These are phyloP conservation scores for Napeogenes inachia DNA, from an alignment of 2,888 invertebrate species.

Conservation along the genomic window DNA sequence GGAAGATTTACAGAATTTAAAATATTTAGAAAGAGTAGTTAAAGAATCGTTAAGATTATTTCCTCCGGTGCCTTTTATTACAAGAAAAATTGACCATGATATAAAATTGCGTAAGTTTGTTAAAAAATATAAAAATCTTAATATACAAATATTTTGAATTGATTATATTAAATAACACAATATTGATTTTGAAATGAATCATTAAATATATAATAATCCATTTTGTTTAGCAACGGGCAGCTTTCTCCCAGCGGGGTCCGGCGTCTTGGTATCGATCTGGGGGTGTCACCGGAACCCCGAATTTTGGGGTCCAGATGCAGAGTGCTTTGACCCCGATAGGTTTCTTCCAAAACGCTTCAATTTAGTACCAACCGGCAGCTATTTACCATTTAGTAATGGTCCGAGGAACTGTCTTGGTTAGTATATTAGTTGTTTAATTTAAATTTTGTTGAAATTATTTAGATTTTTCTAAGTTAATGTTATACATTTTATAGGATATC, in stretches of 20 bases:
- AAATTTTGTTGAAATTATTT: background rate
- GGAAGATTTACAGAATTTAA: slow-evolving; percentile 53
- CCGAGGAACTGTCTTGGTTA: slow-evolving; percentile 75
- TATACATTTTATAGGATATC: slow-evolving; percentile 50
- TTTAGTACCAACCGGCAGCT: slow-evolving; percentile 58
- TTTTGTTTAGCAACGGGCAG: slow-evolving; percentile 53
- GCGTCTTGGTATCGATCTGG: slow-evolving; percentile 67
- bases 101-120: slow-evolving; percentile 57
- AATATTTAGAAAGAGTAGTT: slow-evolving; percentile 60
- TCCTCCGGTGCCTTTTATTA: slow-evolving; percentile 65
- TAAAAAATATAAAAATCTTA: background rate
- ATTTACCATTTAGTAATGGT: slow-evolving; percentile 71
- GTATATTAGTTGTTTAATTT: slow-evolving; percentile 23
- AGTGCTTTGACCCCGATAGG: slow-evolving; percentile 79
- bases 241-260: slow-evolving; percentile 65
- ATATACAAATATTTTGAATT: no score
- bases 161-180: no score
- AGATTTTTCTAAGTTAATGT: background rate
- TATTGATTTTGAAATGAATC: no score
- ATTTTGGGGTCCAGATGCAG: slow-evolving; percentile 79
- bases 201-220: no score
- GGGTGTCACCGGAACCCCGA: slow-evolving; percentile 74
- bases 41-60: slow-evolving; percentile 63
- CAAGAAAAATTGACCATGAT: slow-evolving; percentile 61
- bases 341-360: slow-evolving; percentile 76